phyloP scores from a whole-genome alignment of 92 coral and sea anemone species.

The Epizoanthus ramosus region DNA sequence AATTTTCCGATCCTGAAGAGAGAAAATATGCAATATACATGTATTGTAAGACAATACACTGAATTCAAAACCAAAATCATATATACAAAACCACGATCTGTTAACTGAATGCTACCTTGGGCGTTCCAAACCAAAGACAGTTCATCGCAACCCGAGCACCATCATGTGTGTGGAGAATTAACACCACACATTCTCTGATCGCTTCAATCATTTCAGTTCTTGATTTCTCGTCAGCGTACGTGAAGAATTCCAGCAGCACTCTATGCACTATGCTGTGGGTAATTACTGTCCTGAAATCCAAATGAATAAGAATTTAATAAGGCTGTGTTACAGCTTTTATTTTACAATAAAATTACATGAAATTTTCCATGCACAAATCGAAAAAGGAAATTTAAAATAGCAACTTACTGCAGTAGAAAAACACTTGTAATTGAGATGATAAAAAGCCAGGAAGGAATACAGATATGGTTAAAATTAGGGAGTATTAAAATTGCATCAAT shows the following conservation, averaged over 20 bases:
- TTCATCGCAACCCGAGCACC: constrained; percentile 95
- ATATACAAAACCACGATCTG: not conserved
- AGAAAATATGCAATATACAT: not conserved
- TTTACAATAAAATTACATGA: no score
- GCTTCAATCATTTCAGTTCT: constrained; percentile 89
- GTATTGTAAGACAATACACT: not conserved
- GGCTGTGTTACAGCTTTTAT: no score
- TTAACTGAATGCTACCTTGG: constrained; percentile 62
- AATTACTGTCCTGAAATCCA: constrained; percentile 71
- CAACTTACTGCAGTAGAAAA: no score
- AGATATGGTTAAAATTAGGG: no score
- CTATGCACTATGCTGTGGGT: constrained; percentile 90
- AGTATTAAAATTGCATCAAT: no score
- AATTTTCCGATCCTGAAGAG: constrained; percentile 84
- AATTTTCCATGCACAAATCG: no score
- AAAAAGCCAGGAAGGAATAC: no score
- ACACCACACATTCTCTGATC: constrained; percentile 77
- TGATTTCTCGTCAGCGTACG: constrained; percentile 78
- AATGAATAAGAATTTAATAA: not conserved
- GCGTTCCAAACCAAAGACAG: constrained; percentile 88
- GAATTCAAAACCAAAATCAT: not conserved
- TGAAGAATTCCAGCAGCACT: constrained; percentile 82
- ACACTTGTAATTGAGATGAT: no score
- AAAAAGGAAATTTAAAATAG: no score
- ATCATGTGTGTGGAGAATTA: constrained; percentile 91